phyloP scores from a whole-genome alignment of 2,888 invertebrate species.

The Spatulosminthurus flaviceps region DNA sequence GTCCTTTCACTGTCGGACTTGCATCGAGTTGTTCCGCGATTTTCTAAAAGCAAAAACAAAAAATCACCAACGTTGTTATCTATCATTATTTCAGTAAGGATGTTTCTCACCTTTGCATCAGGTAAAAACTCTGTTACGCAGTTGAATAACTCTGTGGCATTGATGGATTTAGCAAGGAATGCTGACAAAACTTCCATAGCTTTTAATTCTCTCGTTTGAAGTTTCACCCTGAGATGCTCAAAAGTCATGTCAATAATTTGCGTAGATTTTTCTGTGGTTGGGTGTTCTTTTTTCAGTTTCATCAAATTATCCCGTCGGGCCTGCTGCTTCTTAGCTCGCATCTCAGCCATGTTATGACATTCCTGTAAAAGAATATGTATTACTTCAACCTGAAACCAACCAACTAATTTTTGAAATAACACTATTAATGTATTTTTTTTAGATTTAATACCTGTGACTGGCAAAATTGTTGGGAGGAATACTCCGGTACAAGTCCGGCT shows the following conservation, averaged over 20 bases:
- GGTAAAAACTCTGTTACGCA: conserved; percentile 64
- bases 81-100: background rate
- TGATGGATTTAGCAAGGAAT: conserved; percentile 63
- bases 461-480: too few relatives aligned
- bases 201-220: conserved; percentile 45
- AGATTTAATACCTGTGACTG: too few relatives aligned
- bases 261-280: background rate
- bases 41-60: conserved; percentile 27
- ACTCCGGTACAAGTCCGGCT: too few relatives aligned
- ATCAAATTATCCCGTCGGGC: conserved; percentile 10
- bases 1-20: conserved; percentile 53
- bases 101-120: conserved; percentile 61
- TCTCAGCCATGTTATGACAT: background rate
- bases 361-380: conserved; percentile 1
- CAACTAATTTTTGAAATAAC: too few relatives aligned
- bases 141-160: conserved; percentile 63
- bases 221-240: background rate
- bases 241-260: background rate
- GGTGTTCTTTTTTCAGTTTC: background rate
- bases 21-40: conserved; percentile 55
- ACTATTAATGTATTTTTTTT: too few relatives aligned
- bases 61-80: background rate
- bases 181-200: conserved; percentile 55
- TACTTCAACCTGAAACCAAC: too few relatives aligned
- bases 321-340: conserved; percentile 22